phyloP scores from a whole-genome alignment of 2,797 vertebrate genomes.

The Phataginus tricuspis region DNA sequence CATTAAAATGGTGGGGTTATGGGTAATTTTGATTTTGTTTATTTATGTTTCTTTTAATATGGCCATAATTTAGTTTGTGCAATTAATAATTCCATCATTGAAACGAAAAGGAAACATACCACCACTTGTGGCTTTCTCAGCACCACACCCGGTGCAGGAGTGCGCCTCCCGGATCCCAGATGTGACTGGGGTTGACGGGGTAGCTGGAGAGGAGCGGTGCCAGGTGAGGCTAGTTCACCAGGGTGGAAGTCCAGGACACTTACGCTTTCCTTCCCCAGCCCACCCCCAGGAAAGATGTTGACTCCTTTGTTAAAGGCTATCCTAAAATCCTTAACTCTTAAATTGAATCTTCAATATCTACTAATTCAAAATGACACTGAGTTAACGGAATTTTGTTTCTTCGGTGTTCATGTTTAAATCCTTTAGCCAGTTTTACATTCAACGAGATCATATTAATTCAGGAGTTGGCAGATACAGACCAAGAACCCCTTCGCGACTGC shows the following conservation, averaged over 20 bases:
- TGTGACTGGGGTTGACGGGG: not conserved
- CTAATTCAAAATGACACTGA: not conserved
- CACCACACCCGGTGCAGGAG: not conserved
- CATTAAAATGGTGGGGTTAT: slow-evolving; percentile 15
- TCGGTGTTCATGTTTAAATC: not conserved
- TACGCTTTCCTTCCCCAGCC: not conserved
- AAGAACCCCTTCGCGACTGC: not conserved
- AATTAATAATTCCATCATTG: not conserved
- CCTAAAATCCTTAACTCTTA: not conserved
- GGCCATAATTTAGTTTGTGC: not conserved
- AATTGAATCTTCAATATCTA: not conserved
- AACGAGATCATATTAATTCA: not conserved
- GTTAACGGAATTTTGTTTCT: slow-evolving; percentile 22
- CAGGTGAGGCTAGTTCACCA: rapidly evolving
- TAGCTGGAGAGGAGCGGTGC: not conserved
- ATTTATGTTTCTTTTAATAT: slow-evolving; percentile 30
- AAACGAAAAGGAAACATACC: not conserved
- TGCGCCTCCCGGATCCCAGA: not conserved
- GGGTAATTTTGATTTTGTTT: slow-evolving; percentile 5
- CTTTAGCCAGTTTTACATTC: not conserved
- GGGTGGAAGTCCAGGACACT: not conserved
- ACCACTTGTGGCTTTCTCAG: not conserved
- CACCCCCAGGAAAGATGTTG: not conserved
- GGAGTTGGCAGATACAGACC: not conserved
- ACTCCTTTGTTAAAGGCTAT: not conserved